Evolutionary conservation across 2,888 invertebrate species (phyloP).

Genomic region (Kryphioiulus occultus): DNA sequence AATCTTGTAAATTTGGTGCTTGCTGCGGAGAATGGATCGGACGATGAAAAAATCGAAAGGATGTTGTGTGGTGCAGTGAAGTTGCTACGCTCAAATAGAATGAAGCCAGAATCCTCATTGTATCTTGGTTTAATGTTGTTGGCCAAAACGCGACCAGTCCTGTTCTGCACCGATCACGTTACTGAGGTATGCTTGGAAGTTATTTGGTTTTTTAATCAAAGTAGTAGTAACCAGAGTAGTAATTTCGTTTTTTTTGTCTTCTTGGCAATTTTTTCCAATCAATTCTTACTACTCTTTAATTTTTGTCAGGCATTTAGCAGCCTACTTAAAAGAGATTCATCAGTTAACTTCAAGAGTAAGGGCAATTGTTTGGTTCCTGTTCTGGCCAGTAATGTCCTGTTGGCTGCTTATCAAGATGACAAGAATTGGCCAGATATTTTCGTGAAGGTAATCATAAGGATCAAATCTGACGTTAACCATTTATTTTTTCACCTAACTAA

Average conservation of each 20-base stretch:
- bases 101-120: constrained; percentile 82
- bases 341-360: constrained; percentile 74
- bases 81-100: constrained; percentile 76
- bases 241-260: background rate
- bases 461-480: background rate
- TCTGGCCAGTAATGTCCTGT: constrained; percentile 82
- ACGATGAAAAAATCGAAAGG: constrained; percentile 76
- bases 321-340: constrained; percentile 76
- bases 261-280: background rate
- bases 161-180: constrained; percentile 63
- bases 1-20: constrained; percentile 79
- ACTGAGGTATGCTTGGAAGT: constrained; percentile 62
- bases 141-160: constrained; percentile 77
- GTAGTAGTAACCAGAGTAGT: too few relatives aligned
- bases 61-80: constrained; percentile 89
- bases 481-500: constrained; percentile 33
- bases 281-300: background rate
- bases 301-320: constrained; percentile 75
- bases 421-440: constrained; percentile 91
- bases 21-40: constrained; percentile 78
- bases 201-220: background rate
- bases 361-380: constrained; percentile 82
- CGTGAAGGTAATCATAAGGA: constrained; percentile 73
- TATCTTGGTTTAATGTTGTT: constrained; percentile 81
- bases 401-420: constrained; percentile 80